These are phyloP conservation scores for Tenebrosternarchus preto DNA, from an alignment of 2,113 vertebrate species.

Conservation along the genomic window DNA sequence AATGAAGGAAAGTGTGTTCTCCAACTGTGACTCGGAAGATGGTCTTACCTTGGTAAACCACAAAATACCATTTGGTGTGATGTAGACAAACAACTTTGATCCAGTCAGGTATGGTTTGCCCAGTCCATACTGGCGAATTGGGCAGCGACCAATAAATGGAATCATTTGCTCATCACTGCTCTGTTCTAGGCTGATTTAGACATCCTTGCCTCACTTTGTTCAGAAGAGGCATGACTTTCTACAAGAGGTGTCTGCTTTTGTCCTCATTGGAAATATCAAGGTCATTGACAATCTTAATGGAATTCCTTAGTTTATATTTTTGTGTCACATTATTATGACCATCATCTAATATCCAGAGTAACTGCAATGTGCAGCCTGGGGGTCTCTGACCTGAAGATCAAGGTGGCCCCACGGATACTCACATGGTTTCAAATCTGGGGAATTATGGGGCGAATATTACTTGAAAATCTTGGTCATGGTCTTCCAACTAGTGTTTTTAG, in stretches of 20 bases:
- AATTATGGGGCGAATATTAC: too few relatives aligned
- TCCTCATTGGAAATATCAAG: constrained; percentile 8
- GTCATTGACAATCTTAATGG: constrained; percentile 1
- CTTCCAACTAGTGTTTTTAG: too few relatives aligned
- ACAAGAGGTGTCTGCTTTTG: constrained; percentile 17
- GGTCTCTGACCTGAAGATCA: too few relatives aligned
- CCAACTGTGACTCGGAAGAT: background rate
- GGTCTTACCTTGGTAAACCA: constrained; percentile 12
- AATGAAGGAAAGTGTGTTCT: constrained; percentile 10
- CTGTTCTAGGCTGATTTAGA: background rate
- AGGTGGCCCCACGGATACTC: too few relatives aligned
- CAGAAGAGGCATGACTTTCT: constrained; percentile 14
- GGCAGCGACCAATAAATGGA: background rate
- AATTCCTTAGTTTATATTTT: too few relatives aligned
- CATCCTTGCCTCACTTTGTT: background rate
- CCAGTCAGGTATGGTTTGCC: constrained; percentile 4
- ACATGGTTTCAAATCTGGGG: too few relatives aligned
- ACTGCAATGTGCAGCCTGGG: too few relatives aligned
- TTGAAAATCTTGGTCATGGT: too few relatives aligned
- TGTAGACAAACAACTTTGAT: background rate
- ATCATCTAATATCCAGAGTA: too few relatives aligned
- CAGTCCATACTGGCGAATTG: background rate
- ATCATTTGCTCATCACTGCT: too few relatives aligned
- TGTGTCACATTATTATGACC: too few relatives aligned
- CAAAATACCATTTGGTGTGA: constrained; percentile 1